Evolutionary conservation across 2,797 vertebrate species (phyloP).

Genomic region (Pampus argenteus): DNA sequence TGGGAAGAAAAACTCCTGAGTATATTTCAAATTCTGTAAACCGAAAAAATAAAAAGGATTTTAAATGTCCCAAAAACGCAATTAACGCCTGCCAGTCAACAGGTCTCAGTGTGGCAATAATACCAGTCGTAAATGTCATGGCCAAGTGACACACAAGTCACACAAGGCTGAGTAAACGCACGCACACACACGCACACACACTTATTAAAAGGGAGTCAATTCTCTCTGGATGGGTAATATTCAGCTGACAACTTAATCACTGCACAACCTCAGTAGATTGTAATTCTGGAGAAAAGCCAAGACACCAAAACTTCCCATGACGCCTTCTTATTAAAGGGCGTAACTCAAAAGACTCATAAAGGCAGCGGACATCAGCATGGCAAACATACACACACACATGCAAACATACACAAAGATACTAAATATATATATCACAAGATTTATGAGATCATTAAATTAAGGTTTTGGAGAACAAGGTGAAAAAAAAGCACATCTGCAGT

Average conservation of each 20-base stretch:
- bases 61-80: constrained; percentile 25
- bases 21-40: constrained; percentile 8
- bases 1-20: constrained; percentile 8
- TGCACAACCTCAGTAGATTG: constrained; percentile 65
- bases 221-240: constrained; percentile 65
- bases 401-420: constrained; percentile 10
- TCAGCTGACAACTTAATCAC: constrained; percentile 81
- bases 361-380: constrained; percentile 29
- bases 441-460: constrained; percentile 20
- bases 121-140: constrained; percentile 68
- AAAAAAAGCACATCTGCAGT: constrained; percentile 48
- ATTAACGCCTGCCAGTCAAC: constrained; percentile 68
- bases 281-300: constrained; percentile 72
- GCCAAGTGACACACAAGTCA: no score
- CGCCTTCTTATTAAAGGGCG: constrained; percentile 77
- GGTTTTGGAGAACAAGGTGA: constrained; percentile 20
- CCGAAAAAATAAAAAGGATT: constrained; percentile 11
- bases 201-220: constrained; percentile 58
- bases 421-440: constrained; percentile 12
- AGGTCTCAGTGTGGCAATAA: constrained; percentile 53
- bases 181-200: constrained; percentile 21
- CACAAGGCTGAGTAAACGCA: constrained; percentile 56
- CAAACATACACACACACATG: constrained; percentile 23
- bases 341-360: constrained; percentile 78
- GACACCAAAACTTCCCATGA: constrained; percentile 60